Evolutionary conservation across 2,797 vertebrate genomes (phyloP), one percentile per base, ranked within the genome.

Genomic region (Epinephelus awoara): DNA sequence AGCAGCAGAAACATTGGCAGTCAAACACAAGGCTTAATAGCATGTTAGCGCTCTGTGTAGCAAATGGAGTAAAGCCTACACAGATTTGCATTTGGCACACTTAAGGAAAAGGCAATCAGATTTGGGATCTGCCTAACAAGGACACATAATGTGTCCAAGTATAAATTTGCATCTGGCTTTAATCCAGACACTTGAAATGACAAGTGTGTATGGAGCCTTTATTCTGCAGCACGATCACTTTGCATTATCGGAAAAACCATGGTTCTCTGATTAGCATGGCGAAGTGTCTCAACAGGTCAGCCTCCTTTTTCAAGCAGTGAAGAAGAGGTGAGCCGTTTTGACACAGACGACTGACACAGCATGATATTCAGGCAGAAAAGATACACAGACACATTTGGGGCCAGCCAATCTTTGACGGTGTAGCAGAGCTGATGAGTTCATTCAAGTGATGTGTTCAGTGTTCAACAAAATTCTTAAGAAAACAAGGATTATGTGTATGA

Each of bases 301-400:
- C 44, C 70, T 83, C 70, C 34, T 42, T 65, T 58, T 56, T 67
- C 11, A 67, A 82, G 71, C 21, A 67, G 62, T 34, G 29, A 51
- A 51, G 44, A 59, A 81, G 73, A 58, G 44, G 42, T 77, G 75
- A 56, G 47, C 40, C 29, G 2, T 77, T 79, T 80, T 51, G 11
- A 72, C 23, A 23, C 23, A n/a, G 49, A 82, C 71, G 72, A 71
- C 2, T 21, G 56, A 77, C 62, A 75, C 42, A 71, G 75, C 73
- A 38, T 47, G 73, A 76, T 54, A 52, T 47, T 78, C 46, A 67
- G 63, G 47, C 73, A 72, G 69, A 80, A 72, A 40, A 74, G 57
- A 61, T 55, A 61, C 19, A 71, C 47, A 55, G 29, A 80, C 15
- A 80, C 19, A 49, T 68, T 62, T 64, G 63, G 62, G 50, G 58